A percentile compares a stretch with the other conserved stretches of the same genome.
Conservation (phyloP, 2,113 vertebrate species). For the Hydrochoerus hydrochaeris region DNA sequence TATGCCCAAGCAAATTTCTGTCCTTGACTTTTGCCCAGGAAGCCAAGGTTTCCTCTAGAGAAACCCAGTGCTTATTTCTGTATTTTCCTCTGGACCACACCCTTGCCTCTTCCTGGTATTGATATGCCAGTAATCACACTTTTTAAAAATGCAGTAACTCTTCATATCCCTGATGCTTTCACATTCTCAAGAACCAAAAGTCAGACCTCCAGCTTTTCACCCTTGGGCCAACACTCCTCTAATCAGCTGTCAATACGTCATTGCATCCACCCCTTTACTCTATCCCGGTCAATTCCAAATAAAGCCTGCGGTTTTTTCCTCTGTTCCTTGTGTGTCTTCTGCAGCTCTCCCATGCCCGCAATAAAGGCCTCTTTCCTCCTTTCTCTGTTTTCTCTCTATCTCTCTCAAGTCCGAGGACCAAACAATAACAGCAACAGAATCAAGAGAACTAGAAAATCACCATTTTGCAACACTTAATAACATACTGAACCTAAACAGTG, state of each 20-base stretch:
- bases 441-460: not conserved
- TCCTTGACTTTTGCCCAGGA: not conserved
- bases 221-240: too few relatives aligned
- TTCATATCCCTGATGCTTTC: not conserved
- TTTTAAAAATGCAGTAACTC: not conserved
- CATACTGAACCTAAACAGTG: not conserved
- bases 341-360: too few relatives aligned
- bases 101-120: not conserved
- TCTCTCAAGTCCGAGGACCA: too few relatives aligned
- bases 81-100: not conserved
- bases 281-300: too few relatives aligned
- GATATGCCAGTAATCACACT: not conserved
- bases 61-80: not conserved
- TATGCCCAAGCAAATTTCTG: not conserved
- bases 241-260: too few relatives aligned
- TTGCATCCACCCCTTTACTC: too few relatives aligned
- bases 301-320: too few relatives aligned
- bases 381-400: too few relatives aligned
- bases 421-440: not conserved
- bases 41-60: not conserved
- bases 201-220: too few relatives aligned
- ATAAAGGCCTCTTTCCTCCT: too few relatives aligned
- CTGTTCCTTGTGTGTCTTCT: too few relatives aligned
- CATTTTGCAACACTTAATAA: not conserved
- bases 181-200: too few relatives aligned